Conservation (phyloP, 2,113 vertebrate species). For the Datnioides undecimradiatus region DNA sequence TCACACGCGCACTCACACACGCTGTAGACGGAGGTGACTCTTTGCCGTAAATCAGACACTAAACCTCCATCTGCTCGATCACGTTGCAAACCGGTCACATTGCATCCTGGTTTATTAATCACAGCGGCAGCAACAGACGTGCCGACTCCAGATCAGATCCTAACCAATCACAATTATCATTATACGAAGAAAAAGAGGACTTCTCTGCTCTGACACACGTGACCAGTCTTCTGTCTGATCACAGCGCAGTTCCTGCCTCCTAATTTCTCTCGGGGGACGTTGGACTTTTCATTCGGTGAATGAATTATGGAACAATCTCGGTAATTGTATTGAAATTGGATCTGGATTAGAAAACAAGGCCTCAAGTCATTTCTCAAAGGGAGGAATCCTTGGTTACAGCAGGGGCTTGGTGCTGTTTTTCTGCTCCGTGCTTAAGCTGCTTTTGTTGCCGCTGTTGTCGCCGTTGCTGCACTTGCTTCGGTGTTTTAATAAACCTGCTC, state of each 20-base stretch:
- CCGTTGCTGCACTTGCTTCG: not conserved
- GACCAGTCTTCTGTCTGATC: slow-evolving; percentile 7
- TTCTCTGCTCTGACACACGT: not conserved
- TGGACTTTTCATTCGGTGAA: slow-evolving; percentile 9
- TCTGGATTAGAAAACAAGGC: slow-evolving; percentile 17
- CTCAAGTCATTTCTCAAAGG: slow-evolving; percentile 28
- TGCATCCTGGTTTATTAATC: slow-evolving; percentile 5
- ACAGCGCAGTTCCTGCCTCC: not conserved
- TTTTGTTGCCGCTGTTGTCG: not conserved
- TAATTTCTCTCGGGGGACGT: slow-evolving; percentile 29
- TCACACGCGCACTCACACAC: not conserved
- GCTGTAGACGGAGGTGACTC: not conserved
- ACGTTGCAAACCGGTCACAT: not conserved
- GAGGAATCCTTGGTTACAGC: not conserved
- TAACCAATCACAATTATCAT: not conserved
- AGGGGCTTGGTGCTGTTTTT: not conserved
- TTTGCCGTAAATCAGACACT: not conserved
- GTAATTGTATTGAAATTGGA: slow-evolving; percentile 37
- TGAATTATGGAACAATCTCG: slow-evolving; percentile 27
- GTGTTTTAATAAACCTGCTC: not conserved
- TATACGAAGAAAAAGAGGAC: not conserved
- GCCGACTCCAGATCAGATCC: slow-evolving; percentile 9
- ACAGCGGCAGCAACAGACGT: not conserved
- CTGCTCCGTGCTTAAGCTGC: not conserved
- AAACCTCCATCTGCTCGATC: not conserved